Percentiles rank a stretch among this genome's conserved stretches.
Conservation (phyloP, 2,797 vertebrate genomes). For the Characodon lateralis region DNA sequence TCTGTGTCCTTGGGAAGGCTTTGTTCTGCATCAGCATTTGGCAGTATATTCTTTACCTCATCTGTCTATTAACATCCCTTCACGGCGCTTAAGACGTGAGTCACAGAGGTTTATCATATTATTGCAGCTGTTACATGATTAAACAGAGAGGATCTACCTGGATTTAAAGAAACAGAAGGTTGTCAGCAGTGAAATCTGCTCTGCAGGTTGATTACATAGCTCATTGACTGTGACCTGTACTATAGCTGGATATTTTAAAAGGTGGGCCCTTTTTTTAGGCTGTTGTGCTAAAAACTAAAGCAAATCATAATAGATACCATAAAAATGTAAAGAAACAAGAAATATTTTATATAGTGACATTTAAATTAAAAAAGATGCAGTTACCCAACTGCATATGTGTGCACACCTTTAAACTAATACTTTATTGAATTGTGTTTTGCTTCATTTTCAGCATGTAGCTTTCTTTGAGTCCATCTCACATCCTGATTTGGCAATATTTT, state of each 20-base stretch:
- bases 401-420: not conserved
- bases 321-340: not conserved
- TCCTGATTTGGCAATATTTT: not conserved
- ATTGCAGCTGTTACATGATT: conserved; percentile 45
- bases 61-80: conserved; percentile 48
- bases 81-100: conserved; percentile 26
- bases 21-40: conserved; percentile 44
- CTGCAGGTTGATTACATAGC: conserved; percentile 46
- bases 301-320: not conserved
- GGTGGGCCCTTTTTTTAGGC: conserved; percentile 24
- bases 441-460: not conserved
- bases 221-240: conserved; percentile 32
- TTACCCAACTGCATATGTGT: not conserved
- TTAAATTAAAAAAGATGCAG: not conserved
- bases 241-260: conserved; percentile 35
- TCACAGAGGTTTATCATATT: conserved; percentile 26
- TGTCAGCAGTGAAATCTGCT: conserved; percentile 47
- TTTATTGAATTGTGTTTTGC: not conserved
- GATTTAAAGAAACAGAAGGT: conserved; percentile 34
- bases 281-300: not conserved
- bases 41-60: conserved; percentile 21
- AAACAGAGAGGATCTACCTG: conserved; percentile 41
- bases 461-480: not conserved
- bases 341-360: not conserved
- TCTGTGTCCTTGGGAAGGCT: conserved; percentile 38